These are phyloP conservation scores for Esox masquinongy DNA, from an alignment of 2,797 vertebrate species.

Conservation along the genomic window DNA sequence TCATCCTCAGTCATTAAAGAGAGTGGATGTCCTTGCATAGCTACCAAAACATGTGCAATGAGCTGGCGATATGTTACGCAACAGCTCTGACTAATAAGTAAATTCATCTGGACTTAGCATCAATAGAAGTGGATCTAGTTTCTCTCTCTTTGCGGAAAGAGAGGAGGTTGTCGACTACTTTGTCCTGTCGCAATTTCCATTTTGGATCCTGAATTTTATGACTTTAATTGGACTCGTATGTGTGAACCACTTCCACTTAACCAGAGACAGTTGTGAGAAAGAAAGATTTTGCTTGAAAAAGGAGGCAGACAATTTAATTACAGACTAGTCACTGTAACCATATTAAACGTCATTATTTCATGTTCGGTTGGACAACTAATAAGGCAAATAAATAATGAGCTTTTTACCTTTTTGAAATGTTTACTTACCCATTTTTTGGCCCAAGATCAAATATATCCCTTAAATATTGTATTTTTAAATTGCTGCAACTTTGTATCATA, in stretches of 20 bases:
- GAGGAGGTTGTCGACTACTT: neutral
- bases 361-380: neutral
- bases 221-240: neutral
- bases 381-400: neutral
- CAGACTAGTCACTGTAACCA: neutral
- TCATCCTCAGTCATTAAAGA: neutral
- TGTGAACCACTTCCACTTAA: neutral
- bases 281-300: neutral
- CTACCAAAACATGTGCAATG: neutral
- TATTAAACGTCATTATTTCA: neutral
- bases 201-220: neutral
- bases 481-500: neutral
- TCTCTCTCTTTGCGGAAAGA: neutral
- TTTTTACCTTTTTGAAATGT: neutral
- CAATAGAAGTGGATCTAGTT: neutral
- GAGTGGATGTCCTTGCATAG: slow-evolving; percentile 3
- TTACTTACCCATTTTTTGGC: neutral
- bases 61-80: neutral
- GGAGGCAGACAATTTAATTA: neutral
- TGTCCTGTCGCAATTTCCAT: neutral
- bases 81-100: neutral
- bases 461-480: neutral
- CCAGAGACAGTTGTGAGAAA: neutral
- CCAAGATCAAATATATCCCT: neutral
- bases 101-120: neutral